phyloP scores from a whole-genome alignment of 1,140 invertebrate species.

The Vanessa tameamea region DNA sequence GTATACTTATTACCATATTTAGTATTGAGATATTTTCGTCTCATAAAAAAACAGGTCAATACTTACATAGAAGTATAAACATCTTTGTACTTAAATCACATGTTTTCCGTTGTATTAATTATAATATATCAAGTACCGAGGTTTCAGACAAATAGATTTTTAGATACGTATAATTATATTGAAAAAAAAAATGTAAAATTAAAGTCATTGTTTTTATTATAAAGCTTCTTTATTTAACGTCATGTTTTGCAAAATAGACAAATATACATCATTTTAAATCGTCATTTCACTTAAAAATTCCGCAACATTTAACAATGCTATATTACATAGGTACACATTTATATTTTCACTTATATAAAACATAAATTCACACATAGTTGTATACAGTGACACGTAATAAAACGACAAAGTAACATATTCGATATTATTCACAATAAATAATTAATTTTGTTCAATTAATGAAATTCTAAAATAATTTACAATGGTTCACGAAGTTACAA shows the following conservation, averaged over 20 bases:
- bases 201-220: slow-evolving; percentile 40
- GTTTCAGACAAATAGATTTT: no score
- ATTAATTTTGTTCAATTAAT: background rate
- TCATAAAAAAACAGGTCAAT: no score
- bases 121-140: no score
- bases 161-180: no score
- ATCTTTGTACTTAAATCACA: no score
- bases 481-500: slow-evolving; percentile 51
- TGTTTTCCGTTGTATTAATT: no score
- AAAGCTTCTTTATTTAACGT: slow-evolving; percentile 80
- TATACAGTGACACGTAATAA: slow-evolving; percentile 3
- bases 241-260: slow-evolving; percentile 80
- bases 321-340: slow-evolving; percentile 59
- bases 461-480: slow-evolving; percentile 23
- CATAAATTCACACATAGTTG: slow-evolving; percentile 38
- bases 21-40: no score
- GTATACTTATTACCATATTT: no score
- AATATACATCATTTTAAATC: slow-evolving; percentile 75
- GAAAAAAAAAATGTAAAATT: background rate
- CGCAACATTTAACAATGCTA: slow-evolving; percentile 76
- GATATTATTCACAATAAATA: slow-evolving; percentile 16
- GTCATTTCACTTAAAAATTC: slow-evolving; percentile 71
- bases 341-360: slow-evolving; percentile 39
- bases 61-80: no score
- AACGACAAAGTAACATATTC: slow-evolving; percentile 39